These are phyloP conservation scores for Cairina moschata DNA, from an alignment of 2,113 vertebrate genomes.

Conservation along the genomic window DNA sequence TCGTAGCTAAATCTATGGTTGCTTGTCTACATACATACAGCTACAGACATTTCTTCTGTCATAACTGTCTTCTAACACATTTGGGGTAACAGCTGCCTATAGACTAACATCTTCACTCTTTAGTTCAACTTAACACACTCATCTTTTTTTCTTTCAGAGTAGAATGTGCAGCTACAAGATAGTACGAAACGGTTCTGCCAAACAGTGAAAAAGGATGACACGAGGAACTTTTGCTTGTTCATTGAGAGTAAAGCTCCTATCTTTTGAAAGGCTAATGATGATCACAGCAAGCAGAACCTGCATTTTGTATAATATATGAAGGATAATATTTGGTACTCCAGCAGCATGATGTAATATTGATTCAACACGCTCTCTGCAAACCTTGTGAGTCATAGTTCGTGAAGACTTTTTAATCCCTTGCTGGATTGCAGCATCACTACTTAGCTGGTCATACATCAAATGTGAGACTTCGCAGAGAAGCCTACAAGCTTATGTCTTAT, in stretches of 20 bases:
- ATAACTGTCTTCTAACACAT: neutral
- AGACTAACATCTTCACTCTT: neutral
- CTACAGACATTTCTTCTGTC: neutral
- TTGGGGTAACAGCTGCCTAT: neutral
- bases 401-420: neutral
- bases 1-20: neutral
- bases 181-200: neutral
- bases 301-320: neutral
- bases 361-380: neutral
- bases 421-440: neutral
- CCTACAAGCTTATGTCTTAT: neutral
- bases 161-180: neutral
- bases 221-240: neutral
- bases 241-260: neutral
- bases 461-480: neutral
- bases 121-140: neutral
- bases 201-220: neutral
- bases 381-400: neutral
- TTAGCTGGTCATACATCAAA: neutral
- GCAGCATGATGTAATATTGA: neutral
- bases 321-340: neutral
- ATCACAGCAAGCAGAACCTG: neutral
- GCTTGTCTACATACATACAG: neutral
- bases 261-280: neutral
- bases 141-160: neutral